Percentiles rank a stretch among this genome's conserved stretches.
Conservation (phyloP, 2,113 vertebrate genomes). For the Hippopotamus amphibius region DNA sequence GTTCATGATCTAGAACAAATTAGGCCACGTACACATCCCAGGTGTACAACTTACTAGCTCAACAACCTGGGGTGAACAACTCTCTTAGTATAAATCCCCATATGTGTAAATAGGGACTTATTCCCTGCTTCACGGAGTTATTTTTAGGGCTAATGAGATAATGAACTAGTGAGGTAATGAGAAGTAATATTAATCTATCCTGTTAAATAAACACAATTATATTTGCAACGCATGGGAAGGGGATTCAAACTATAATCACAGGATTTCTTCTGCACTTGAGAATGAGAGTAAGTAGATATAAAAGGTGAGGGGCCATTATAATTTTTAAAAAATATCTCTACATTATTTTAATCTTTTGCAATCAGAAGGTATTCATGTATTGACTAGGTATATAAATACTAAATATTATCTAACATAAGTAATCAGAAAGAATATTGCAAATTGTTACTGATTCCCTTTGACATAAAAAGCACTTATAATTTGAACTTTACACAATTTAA, state of each 20-base stretch:
- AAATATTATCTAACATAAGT: not conserved
- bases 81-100: not conserved
- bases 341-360: not conserved
- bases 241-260: not conserved
- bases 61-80: not conserved
- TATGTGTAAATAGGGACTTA: not conserved
- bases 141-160: not conserved
- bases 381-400: not conserved
- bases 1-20: not conserved
- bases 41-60: not conserved
- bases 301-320: not conserved
- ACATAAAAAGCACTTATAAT: not conserved
- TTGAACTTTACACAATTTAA: not conserved
- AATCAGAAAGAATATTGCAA: not conserved
- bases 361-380: not conserved
- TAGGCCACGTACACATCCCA: not conserved
- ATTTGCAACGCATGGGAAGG: not conserved
- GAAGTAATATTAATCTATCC: not conserved
- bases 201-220: constrained; percentile 7
- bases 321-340: not conserved
- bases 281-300: not conserved
- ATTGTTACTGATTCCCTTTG: not conserved
- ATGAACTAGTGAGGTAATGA: not conserved
- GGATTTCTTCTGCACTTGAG: not conserved
- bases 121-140: not conserved